Conservation (phyloP, 1,140 invertebrate genomes). For the Megathymus violae region DNA sequence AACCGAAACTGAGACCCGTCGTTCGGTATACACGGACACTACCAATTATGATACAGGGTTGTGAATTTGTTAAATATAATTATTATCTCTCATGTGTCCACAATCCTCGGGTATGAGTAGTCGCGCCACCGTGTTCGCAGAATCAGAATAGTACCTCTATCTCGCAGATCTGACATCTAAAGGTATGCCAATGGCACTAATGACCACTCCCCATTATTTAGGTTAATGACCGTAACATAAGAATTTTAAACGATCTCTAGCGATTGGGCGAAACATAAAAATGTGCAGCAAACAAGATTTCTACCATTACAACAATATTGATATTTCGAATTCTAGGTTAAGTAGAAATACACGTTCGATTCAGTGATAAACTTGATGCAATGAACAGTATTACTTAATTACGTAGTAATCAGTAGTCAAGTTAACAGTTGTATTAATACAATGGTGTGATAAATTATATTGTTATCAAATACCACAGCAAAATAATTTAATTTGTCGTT, state of each 20-base stretch:
- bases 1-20: no score
- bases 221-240: conserved; percentile 13
- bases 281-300: background rate
- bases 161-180: background rate
- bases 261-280: conserved; percentile 7
- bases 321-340: background rate
- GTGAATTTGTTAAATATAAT: no score
- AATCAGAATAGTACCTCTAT: no score
- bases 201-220: background rate
- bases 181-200: conserved; percentile 1
- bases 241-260: conserved; percentile 9
- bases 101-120: no score
- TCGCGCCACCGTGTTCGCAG: no score
- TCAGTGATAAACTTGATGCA: background rate
- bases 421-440: background rate
- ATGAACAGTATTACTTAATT: background rate
- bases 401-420: background rate
- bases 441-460: no score
- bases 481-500: no score
- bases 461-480: no score
- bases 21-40: no score
- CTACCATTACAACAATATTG: background rate
- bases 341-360: background rate
- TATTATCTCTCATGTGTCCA: no score
- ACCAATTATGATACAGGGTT: no score